Percentiles rank a stretch among this genome's conserved stretches.
phyloP scores from a whole-genome alignment of 2,113 vertebrate species.

The Pteropus alecto region DNA sequence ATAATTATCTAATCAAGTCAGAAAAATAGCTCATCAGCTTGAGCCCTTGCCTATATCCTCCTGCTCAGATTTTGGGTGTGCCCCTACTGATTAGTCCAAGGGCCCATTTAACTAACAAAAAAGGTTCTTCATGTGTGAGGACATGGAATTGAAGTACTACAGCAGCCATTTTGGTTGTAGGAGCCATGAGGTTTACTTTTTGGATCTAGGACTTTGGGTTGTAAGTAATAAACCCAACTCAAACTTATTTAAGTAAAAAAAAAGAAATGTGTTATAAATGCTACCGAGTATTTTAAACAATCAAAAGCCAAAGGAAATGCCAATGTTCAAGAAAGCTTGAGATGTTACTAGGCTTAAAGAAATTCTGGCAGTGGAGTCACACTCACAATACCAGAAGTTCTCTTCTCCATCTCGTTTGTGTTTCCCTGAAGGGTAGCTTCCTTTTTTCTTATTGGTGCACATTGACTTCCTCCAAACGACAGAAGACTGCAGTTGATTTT shows the following conservation, averaged over 20 bases:
- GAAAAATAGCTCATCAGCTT: neutral
- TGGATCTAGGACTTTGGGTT: neutral
- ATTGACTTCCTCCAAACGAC: neutral
- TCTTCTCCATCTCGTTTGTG: neutral
- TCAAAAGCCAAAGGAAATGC: slow-evolving; percentile 2
- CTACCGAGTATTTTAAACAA: neutral
- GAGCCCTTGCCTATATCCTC: neutral
- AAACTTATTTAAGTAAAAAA: neutral
- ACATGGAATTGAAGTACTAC: neutral
- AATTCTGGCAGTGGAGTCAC: neutral
- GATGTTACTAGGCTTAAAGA: neutral
- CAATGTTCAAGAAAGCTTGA: neutral
- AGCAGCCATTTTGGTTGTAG: neutral
- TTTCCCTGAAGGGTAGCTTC: neutral
- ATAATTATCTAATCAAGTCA: neutral
- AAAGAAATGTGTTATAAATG: neutral
- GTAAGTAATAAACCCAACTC: neutral
- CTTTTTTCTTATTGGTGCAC: neutral
- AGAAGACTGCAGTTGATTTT: neutral
- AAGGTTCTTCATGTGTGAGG: neutral
- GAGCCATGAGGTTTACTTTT: neutral
- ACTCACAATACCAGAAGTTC: neutral
- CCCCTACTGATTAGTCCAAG: neutral
- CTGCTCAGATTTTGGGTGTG: neutral
- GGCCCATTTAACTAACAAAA: neutral